phyloP scores from a whole-genome alignment of 2,113 vertebrate species.

The Callorhinus ursinus region DNA sequence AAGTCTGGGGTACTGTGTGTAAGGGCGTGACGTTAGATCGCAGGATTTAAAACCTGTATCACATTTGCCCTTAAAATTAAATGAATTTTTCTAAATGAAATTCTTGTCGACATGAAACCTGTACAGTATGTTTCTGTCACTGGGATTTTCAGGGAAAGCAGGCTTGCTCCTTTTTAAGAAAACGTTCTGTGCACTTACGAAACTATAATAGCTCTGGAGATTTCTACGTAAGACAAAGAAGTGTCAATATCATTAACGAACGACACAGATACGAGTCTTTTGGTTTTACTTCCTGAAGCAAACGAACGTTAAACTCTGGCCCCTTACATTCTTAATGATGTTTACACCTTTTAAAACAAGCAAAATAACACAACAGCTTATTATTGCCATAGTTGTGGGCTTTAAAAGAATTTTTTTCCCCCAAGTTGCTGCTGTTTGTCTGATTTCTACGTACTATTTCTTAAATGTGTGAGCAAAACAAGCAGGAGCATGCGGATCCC shows the following conservation, averaged over 20 bases:
- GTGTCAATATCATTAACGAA: neutral
- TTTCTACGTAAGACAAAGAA: neutral
- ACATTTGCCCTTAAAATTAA: neutral
- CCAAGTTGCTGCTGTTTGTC: neutral
- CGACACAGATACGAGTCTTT: neutral
- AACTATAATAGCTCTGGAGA: neutral
- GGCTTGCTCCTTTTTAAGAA: neutral
- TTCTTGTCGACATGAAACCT: conserved; percentile 14
- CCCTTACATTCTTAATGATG: neutral
- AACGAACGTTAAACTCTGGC: neutral
- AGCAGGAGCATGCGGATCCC: neutral
- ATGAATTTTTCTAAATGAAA: neutral
- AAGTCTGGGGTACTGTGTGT: neutral
- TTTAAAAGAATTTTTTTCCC: neutral
- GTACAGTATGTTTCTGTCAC: neutral
- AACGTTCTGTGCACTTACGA: neutral
- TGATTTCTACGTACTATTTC: conserved; percentile 5
- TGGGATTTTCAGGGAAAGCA: neutral
- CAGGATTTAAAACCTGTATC: neutral
- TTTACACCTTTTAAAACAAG: neutral
- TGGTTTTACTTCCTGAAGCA: neutral
- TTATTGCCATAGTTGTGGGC: neutral
- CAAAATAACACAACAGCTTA: neutral
- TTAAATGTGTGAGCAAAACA: neutral
- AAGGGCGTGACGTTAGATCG: conserved; percentile 4